Evolutionary conservation across 2,888 invertebrate genomes (phyloP).

Genomic region (Mellilla xanthometata): DNA sequence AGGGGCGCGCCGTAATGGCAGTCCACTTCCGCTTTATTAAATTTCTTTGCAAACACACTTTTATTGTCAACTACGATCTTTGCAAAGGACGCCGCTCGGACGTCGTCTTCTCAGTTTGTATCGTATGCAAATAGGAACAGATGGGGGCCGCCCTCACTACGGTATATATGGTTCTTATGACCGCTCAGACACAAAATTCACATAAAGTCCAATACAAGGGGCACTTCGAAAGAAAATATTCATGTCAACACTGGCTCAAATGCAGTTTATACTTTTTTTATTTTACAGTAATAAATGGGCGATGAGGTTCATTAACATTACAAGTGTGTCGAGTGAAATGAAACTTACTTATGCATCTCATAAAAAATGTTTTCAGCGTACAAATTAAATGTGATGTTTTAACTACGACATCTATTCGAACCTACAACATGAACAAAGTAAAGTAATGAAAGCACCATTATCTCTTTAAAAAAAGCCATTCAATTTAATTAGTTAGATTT

Average conservation of each 20-base stretch:
- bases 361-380: not conserved
- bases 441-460: no score
- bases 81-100: slow-evolving; percentile 53
- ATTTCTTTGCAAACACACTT: slow-evolving; percentile 82
- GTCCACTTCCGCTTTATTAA: slow-evolving; percentile 81
- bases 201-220: slow-evolving; percentile 54
- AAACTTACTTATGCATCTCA: slow-evolving; percentile 21
- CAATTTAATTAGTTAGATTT: no score
- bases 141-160: slow-evolving; percentile 62
- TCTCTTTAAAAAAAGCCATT: no score
- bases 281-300: slow-evolving; percentile 32
- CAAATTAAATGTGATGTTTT: slow-evolving; percentile 3
- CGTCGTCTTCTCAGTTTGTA: slow-evolving; percentile 68
- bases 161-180: slow-evolving; percentile 73
- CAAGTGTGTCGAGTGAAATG: slow-evolving; percentile 20
- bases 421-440: no score
- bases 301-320: slow-evolving; percentile 32
- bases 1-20: slow-evolving; percentile 64
- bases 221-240: slow-evolving; percentile 43
- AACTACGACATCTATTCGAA: no score
- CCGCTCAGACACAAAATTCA: slow-evolving; percentile 41
- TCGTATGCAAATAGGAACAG: slow-evolving; percentile 77
- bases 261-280: slow-evolving; percentile 39
- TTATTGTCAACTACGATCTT: slow-evolving; percentile 75
- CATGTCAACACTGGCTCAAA: slow-evolving; percentile 39